phyloP scores from a whole-genome alignment of 2,888 invertebrate genomes.

The Ectobius pallidus region DNA sequence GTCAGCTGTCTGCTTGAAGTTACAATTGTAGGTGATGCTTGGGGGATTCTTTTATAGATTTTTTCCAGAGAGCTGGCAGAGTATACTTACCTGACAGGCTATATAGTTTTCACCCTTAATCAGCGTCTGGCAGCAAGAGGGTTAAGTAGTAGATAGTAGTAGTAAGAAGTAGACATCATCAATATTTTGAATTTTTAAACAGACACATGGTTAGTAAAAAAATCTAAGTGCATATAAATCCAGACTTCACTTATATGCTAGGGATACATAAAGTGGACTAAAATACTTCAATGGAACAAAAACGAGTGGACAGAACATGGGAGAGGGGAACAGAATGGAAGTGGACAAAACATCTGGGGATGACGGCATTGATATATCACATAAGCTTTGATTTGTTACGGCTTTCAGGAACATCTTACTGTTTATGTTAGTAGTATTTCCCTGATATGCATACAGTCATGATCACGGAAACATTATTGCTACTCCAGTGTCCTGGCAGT shows the following conservation, averaged over 20 bases:
- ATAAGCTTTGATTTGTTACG: not conserved
- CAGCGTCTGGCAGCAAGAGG: too few relatives aligned
- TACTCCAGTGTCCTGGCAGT: not conserved
- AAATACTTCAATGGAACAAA: not conserved
- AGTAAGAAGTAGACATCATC: too few relatives aligned
- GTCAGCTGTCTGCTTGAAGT: not conserved
- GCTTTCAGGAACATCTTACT: not conserved
- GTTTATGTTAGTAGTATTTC: not conserved
- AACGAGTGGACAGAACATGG: not conserved
- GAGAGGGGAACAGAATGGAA: not conserved
- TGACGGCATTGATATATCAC: too few relatives aligned
- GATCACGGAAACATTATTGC: slow-evolving; percentile 32
- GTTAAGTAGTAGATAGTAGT: too few relatives aligned
- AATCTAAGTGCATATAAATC: too few relatives aligned
- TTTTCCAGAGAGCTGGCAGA: not conserved
- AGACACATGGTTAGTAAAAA: too few relatives aligned
- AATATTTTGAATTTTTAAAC: too few relatives aligned
- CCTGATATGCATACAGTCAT: slow-evolving; percentile 28
- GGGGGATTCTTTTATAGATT: not conserved
- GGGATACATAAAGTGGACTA: not conserved
- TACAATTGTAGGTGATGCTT: not conserved
- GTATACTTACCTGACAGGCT: not conserved
- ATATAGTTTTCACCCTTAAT: not conserved
- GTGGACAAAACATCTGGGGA: too few relatives aligned
- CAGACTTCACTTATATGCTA: too few relatives aligned